Conservation (phyloP, 2,888 invertebrate genomes). For the Reticulitermes lucifugus region DNA sequence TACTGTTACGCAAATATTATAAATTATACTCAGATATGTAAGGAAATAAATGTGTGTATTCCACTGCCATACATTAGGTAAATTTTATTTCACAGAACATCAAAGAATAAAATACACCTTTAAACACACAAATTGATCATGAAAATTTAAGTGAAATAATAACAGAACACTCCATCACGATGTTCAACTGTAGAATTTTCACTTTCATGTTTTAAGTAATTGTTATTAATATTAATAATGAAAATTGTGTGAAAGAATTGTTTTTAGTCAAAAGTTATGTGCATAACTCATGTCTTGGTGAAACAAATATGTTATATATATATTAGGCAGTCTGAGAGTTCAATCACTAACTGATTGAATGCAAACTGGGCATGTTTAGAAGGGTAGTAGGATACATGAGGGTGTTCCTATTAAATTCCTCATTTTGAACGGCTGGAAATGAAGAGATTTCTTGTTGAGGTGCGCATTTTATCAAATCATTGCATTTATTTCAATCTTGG, state of each 20-base stretch:
- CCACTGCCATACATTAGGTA: neutral
- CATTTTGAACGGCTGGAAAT: slow-evolving; percentile 47
- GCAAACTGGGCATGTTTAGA: slow-evolving; percentile 35
- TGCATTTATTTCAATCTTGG: slow-evolving; percentile 47
- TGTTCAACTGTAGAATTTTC: slow-evolving; percentile 7
- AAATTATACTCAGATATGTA: too few relatives aligned
- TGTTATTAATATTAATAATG: slow-evolving; percentile 24
- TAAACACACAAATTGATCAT: neutral
- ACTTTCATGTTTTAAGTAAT: slow-evolving; percentile 31
- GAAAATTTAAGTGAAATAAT: neutral
- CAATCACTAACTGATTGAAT: slow-evolving; percentile 43
- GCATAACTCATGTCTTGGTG: slow-evolving; percentile 41
- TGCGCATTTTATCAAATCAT: slow-evolving; percentile 44
- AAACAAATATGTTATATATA: slow-evolving; percentile 9
- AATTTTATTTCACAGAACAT: neutral
- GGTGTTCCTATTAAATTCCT: slow-evolving; percentile 46
- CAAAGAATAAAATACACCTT: too few relatives aligned
- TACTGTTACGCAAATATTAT: too few relatives aligned
- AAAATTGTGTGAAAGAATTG: slow-evolving; percentile 38
- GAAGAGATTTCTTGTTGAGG: slow-evolving; percentile 45
- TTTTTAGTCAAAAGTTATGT: slow-evolving; percentile 39
- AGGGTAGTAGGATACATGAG: slow-evolving; percentile 39
- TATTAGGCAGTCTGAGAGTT: slow-evolving; percentile 38
- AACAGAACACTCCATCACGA: slow-evolving; percentile 3
- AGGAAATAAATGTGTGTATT: neutral